Base-by-base conservation (phyloP, 1,140 invertebrate genomes). In the Drosophila lacteicornis region DNA sequence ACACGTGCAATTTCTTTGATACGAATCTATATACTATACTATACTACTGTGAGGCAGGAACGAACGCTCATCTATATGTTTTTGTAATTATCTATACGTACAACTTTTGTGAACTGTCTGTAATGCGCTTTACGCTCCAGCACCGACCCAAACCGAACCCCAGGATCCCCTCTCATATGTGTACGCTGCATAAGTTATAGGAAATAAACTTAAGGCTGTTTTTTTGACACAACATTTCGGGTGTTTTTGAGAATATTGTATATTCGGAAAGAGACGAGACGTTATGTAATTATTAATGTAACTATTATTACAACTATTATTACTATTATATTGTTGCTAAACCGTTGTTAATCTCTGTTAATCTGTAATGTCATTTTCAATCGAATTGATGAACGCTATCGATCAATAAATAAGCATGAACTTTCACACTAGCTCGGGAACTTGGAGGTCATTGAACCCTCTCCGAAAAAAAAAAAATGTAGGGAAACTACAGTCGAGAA, bases 1-100 rank as follows among this genome's bases (percentile, higher is more conserved):
- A 90, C 79, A 69, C 65, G 85, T 90, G 85, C 85, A 90, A 90
- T 90, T 90, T 90, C 85, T 90, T 88, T 88, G 79, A 84, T 88
- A 88, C 78, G 85, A 88, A 88, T 84, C 73, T 66, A 76, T 40
- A 62, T 33, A 60, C 42, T 53, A 50, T 53, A 50, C 27, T 17
- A 62, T 49, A 42, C 43, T 49, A 42, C 43, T 74, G 69, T 56
- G 62, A 56, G 36, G 51, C 25, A 49, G 45, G 45, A 75, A 61
- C 68, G 66, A 70, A 61, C 73, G 84, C 84, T 88, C 73, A 87
- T 87, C 51, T 56, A 73, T 74, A 74, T 74, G 57, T 74, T 74
- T 75, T 79, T 79, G 40, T 71, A 79, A 62, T 79, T 61, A 59
- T 82, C 67, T 76, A 87, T 63, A 80, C 70, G 59, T 80, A 69